Base-by-base conservation (phyloP, 2,113 vertebrate species). In the Alligator sinensis region DNA sequence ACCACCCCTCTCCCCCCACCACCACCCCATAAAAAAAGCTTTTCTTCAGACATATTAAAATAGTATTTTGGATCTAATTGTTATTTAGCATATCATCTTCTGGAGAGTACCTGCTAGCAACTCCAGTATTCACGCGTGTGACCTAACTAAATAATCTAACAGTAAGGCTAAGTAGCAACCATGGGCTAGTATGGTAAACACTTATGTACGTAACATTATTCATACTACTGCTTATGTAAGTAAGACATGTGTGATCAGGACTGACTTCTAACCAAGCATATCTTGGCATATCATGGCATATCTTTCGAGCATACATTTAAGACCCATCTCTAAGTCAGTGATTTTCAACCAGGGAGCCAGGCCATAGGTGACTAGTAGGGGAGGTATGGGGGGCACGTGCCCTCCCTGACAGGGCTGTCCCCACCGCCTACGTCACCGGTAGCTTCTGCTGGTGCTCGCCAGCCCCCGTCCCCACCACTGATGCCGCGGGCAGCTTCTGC, bases 351-450 rank as follows among this genome's bases (percentile, higher is more conserved):
- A 47, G 47, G 47, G 47, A 47, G 47, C 47, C 47, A 47, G 47
- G 47, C 7, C 47, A 47, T 47, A 47, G 47, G 47, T 9, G 47
- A 47, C 47, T 47, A 7, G 9, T 47, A 47, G 47, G 47, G 8
- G 47, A 47, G 47, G 47, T 9, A 3, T 0, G 1, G 19, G 12
- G 3, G 0, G 2, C 17, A 72, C 12, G 0, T 0, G 2, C 2
- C 5, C 17, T 47, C 47, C 16, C 5, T 3, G 3, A 30, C 61
- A 25, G 10, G 4, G 7, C 7, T 25, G 3, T 47, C 47, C 47
- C 47, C 47, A 47, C 47, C 47, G 7, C 47, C 47, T 9, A 47
- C 9, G 47, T 9, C 9, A 7, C 3, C 5, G 0, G 6, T 0
- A 6, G 3, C 18, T 0, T 2, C 3, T 4, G 5, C 10, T 4